Percentiles rank a stretch among this genome's conserved stretches.
Conservation (phyloP, 2,797 vertebrate genomes). For the Dromococcyx pavoninus region DNA sequence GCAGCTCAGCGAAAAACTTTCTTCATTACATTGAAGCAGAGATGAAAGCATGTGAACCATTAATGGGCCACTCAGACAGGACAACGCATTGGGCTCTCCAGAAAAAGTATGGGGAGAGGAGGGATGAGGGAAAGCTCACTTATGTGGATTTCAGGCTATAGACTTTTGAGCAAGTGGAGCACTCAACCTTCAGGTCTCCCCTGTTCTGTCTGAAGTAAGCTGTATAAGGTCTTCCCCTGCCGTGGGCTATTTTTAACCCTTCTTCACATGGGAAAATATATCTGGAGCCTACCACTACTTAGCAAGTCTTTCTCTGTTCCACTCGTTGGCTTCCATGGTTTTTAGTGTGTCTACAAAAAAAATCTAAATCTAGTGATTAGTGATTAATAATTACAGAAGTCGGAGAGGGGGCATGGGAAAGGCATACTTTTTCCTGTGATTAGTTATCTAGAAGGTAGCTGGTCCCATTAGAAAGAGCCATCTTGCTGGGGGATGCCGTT, state of each 20-base stretch:
- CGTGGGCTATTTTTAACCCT: background rate
- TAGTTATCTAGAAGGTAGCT: background rate
- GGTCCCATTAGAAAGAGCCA: background rate
- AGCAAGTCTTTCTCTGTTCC: background rate
- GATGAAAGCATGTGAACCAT: background rate
- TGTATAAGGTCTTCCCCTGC: background rate
- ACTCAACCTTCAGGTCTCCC: background rate
- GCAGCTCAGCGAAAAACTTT: background rate
- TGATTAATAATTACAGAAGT: background rate
- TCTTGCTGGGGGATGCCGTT: background rate
- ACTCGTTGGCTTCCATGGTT: background rate
- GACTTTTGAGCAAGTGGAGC: background rate
- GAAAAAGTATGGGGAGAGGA: background rate
- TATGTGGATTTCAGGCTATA: background rate
- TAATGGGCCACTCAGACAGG: background rate
- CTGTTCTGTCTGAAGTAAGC: background rate
- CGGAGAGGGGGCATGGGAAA: background rate
- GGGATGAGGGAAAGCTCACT: background rate
- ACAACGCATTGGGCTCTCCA: background rate
- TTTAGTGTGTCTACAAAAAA: background rate
- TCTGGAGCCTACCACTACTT: background rate
- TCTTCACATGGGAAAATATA: background rate
- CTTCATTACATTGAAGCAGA: background rate
- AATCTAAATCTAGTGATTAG: background rate
- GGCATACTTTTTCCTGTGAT: background rate